Conservation (phyloP, 2,888 invertebrate genomes). For the Eupithecia tripunctaria region DNA sequence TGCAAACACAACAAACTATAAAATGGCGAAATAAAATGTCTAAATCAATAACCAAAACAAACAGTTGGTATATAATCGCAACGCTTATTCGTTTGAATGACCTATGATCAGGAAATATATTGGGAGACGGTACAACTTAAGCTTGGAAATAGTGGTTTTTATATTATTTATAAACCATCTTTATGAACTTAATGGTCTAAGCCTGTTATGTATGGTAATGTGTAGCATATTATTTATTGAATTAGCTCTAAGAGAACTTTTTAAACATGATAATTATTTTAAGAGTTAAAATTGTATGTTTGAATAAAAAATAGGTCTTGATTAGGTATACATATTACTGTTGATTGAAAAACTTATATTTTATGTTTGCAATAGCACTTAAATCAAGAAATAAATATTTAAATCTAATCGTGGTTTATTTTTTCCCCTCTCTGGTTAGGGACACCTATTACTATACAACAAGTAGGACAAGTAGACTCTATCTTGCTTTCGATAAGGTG, state of each 20-base stretch:
- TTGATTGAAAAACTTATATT: slow-evolving; percentile 11
- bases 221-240: slow-evolving; percentile 7
- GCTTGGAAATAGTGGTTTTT: not conserved
- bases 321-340: slow-evolving; percentile 9
- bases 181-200: not conserved
- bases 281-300: not conserved
- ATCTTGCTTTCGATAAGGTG: too few species aligned
- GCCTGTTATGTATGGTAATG: too few species aligned
- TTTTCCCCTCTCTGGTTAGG: not conserved
- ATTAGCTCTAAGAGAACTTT: slow-evolving; percentile 10
- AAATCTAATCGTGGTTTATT: not conserved
- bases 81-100: not conserved
- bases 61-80: not conserved
- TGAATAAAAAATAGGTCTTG: not conserved
- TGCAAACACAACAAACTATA: too few species aligned
- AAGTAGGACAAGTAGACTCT: too few species aligned
- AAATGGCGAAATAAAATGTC: not conserved
- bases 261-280: not conserved
- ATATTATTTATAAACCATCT: not conserved
- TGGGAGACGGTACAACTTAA: not conserved
- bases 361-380: slow-evolving; percentile 19
- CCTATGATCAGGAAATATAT: not conserved
- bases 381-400: slow-evolving; percentile 8
- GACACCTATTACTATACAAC: not conserved
- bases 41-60: not conserved